phyloP scores from a whole-genome alignment of 2,888 invertebrate species.

The Sarcophaga rosellei region DNA sequence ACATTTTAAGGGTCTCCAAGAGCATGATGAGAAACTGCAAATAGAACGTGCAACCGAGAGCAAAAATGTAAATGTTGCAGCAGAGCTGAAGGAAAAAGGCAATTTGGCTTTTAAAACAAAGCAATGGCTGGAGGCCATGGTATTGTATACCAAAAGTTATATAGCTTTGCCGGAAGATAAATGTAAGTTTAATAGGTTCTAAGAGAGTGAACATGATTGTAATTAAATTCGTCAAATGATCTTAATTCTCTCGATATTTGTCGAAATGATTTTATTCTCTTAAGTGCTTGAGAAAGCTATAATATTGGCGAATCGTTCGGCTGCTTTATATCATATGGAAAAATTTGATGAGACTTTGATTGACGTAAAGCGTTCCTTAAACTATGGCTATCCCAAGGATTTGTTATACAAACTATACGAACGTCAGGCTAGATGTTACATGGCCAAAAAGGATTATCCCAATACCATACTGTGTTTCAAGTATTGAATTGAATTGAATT shows the following conservation, averaged over 20 bases:
- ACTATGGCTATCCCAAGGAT: conserved; percentile 86
- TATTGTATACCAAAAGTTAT: conserved; percentile 87
- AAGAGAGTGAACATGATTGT: not conserved
- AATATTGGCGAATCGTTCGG: conserved; percentile 90
- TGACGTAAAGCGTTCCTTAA: conserved; percentile 87
- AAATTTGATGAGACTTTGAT: conserved; percentile 86
- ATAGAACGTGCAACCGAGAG: conserved; percentile 81
- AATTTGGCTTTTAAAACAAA: conserved; percentile 88
- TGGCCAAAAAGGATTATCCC: conserved; percentile 86
- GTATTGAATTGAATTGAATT: not conserved
- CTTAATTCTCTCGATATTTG: not conserved
- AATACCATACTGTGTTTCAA: conserved; percentile 82
- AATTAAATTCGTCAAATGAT: not conserved
- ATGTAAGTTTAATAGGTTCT: conserved; percentile 82
- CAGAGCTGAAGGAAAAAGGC: conserved; percentile 86
- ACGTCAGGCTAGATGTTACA: conserved; percentile 87
- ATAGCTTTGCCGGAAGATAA: conserved; percentile 85
- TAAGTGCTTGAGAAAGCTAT: conserved; percentile 86
- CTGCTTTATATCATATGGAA: conserved; percentile 88
- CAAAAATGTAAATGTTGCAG: conserved; percentile 84
- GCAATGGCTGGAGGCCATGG: conserved; percentile 86
- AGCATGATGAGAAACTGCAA: conserved; percentile 82
- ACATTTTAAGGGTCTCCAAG: conserved; percentile 81
- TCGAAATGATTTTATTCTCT: not conserved
- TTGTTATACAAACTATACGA: conserved; percentile 89